Evolutionary conservation across 2,888 invertebrate species (phyloP), one percentile per base, ranked within the genome.

Genomic region (Athalia circularis): DNA sequence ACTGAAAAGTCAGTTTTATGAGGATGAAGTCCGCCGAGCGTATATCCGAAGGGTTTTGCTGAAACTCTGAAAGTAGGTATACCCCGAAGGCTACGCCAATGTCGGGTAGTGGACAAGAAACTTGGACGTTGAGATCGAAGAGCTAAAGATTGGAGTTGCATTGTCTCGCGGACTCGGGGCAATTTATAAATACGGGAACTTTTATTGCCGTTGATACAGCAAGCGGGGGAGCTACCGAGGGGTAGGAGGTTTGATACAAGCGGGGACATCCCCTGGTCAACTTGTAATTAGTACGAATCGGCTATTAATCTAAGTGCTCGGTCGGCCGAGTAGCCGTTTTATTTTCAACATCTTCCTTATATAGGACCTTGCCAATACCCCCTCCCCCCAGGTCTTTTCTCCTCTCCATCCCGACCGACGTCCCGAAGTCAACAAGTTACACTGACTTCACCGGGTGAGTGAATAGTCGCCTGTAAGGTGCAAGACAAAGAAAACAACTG

Each of bases 271-370:
- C 78, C 79, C 81, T 75, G 80, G 77, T 80, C 82, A 81, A 81
- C 82, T 85, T 82, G 85, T 86, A 87, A 87, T 87, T 87, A 87
- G 86, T 86, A 86, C 84, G 83, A 85, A 86, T 87, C 86, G 84
- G 85, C 86, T 87, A 86, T 87, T 86, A 86, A 86, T 87, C 85
- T 81, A 84, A 83, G 83, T 83, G 81, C 82, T 80, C 79, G 79
- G 80, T 82, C 81, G 82, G 76, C 81, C 78, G 79, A 79, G 84
- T 78, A 79, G 81, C 81, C 80, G 82, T 85, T 85, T 85, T 83
- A 84, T 85, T 85, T 84, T 83, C 80, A 80, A 78, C 78, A 80
- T 79, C 74, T 72, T 61, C 86, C 87, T 83, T 86, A 83, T 87
- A 86, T 83, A 85, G 85, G 75, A 70, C 64, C 62, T 62, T 77